Conservation (phyloP, 2,888 invertebrate genomes). For the Epistrophella euchroma region DNA sequence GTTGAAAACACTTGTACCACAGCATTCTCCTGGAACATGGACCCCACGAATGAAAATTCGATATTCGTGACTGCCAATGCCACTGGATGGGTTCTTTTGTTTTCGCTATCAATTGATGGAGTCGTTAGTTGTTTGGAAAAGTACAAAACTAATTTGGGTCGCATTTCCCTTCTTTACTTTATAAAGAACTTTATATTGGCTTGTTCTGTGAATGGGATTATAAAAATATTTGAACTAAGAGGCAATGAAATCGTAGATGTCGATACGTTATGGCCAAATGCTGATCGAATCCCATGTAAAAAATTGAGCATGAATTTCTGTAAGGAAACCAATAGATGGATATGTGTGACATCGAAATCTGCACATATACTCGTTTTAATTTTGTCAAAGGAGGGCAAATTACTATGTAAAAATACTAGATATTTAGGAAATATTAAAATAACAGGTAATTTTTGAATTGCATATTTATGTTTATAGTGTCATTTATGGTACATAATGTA, state of each 20-base stretch:
- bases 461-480: background rate
- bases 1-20: conserved; percentile 80
- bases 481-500: too few species aligned
- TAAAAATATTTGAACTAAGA: conserved; percentile 78
- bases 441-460: conserved; percentile 76
- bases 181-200: conserved; percentile 78
- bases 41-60: background rate
- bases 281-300: conserved; percentile 79
- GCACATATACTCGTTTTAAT: conserved; percentile 80
- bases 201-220: conserved; percentile 78
- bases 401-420: conserved; percentile 74
- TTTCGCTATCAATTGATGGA: conserved; percentile 61
- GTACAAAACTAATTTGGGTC: conserved; percentile 77
- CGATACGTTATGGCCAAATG: conserved; percentile 79
- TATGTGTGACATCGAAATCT: conserved; percentile 79
- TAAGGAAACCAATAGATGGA: conserved; percentile 74
- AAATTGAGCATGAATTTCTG: conserved; percentile 77
- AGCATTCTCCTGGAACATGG: conserved; percentile 78
- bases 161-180: conserved; percentile 77
- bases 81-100: conserved; percentile 79
- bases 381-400: conserved; percentile 61
- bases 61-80: conserved; percentile 79
- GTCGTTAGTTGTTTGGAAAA: conserved; percentile 60
- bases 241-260: conserved; percentile 68
- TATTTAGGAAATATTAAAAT: conserved; percentile 80